Percentiles rank a stretch among this genome's conserved stretches.
phyloP scores from a whole-genome alignment of 2,113 vertebrate genomes.

The Mohoua ochrocephala region DNA sequence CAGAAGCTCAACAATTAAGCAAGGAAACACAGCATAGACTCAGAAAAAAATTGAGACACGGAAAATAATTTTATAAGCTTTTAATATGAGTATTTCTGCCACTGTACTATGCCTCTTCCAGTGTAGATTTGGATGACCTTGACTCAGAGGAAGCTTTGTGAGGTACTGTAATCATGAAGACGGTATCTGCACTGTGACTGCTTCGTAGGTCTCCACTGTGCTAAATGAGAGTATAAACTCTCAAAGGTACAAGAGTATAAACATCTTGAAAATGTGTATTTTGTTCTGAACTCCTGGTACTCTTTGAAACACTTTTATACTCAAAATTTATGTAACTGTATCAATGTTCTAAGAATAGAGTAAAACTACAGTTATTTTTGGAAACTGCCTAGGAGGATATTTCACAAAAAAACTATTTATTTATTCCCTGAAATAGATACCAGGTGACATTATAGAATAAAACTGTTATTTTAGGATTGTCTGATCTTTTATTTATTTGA shows the following conservation, averaged over 20 bases:
- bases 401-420: background rate
- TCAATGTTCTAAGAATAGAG: background rate
- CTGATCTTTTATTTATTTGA: background rate
- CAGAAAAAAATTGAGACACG: fast-evolving
- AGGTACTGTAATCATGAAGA: background rate
- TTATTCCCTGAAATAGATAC: background rate
- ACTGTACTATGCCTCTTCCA: background rate
- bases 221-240: background rate
- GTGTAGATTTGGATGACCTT: background rate
- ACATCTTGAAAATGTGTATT: background rate
- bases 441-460: background rate
- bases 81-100: background rate
- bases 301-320: background rate
- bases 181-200: background rate
- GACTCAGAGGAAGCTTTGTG: background rate
- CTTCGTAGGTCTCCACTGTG: background rate
- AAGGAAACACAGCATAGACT: background rate
- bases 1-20: background rate
- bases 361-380: background rate
- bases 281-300: background rate
- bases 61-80: background rate
- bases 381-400: background rate
- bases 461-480: background rate
- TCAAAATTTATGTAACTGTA: background rate
- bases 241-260: background rate